Conservation (phyloP, 2,888 invertebrate species). For the Encarsia formosa region DNA sequence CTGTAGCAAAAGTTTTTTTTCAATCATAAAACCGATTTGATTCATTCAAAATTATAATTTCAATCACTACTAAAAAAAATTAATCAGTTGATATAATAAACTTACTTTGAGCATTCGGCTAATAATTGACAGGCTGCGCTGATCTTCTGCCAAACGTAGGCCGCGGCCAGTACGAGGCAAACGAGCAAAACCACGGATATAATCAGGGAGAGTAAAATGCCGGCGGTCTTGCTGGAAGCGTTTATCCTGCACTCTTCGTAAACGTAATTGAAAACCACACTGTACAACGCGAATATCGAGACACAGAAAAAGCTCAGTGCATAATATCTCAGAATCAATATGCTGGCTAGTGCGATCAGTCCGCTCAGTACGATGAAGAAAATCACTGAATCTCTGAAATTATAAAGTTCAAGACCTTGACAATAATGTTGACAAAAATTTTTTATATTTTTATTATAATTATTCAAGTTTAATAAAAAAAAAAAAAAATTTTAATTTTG, state of each 20-base stretch:
- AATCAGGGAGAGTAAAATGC: conserved; percentile 1
- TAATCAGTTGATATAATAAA: no score
- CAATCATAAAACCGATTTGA: no score
- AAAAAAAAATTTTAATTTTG: no score
- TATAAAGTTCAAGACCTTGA: not conserved
- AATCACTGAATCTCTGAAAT: conserved; percentile 8
- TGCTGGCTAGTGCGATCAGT: not conserved
- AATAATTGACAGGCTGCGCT: conserved; percentile 1
- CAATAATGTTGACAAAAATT: no score
- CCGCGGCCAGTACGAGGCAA: not conserved
- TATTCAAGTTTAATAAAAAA: no score
- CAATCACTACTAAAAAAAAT: not conserved
- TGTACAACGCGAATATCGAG: conserved; percentile 70
- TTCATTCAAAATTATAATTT: no score
- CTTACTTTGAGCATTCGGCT: conserved; percentile 56
- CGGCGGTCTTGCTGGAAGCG: conserved; percentile 2
- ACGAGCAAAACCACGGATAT: not conserved
- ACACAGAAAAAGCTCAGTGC: conserved; percentile 83
- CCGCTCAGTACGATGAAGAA: conserved; percentile 8
- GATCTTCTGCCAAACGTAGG: conserved; percentile 6
- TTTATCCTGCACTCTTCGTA: not conserved
- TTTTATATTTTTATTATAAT: no score
- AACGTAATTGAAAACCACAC: conserved; percentile 23
- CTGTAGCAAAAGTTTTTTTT: no score
- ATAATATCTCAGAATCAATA: conserved; percentile 81